A percentile compares a stretch with the other conserved stretches of the same genome.
These are phyloP conservation scores for Crypturellus undulatus DNA, from an alignment of 2,113 vertebrate species.

Conservation along the genomic window DNA sequence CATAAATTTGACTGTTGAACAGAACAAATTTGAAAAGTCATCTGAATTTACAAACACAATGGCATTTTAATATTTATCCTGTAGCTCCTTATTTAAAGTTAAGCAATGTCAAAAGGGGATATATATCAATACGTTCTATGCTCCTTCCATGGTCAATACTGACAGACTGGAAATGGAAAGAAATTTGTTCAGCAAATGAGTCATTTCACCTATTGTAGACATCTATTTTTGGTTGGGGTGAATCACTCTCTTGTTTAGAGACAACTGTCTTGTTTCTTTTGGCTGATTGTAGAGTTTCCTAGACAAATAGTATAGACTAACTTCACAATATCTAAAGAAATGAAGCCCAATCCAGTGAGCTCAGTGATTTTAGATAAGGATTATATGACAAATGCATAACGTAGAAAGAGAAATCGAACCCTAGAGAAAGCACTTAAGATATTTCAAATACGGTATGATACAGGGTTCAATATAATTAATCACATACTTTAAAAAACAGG, in stretches of 20 bases:
- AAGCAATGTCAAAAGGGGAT: not conserved
- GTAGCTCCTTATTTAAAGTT: not conserved
- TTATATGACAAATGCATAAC: not conserved
- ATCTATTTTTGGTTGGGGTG: slow-evolving; percentile 6
- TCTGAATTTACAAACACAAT: not conserved
- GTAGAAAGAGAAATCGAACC: not conserved
- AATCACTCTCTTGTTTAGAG: slow-evolving; percentile 27
- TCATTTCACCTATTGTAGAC: slow-evolving; percentile 27
- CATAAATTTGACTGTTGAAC: not conserved
- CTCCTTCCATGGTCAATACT: slow-evolving; percentile 36
- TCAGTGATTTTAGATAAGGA: not conserved
- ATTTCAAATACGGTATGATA: not conserved
- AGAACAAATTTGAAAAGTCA: not conserved
- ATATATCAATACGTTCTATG: not conserved
- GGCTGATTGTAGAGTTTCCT: not conserved
- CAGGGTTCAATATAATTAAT: not conserved
- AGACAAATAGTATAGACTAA: not conserved
- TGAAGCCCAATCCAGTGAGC: not conserved
- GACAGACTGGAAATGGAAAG: not conserved
- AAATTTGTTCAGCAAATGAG: slow-evolving; percentile 22
- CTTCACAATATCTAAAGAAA: not conserved
- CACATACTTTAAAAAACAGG: not conserved
- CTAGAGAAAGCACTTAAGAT: not conserved
- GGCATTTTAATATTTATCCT: not conserved
- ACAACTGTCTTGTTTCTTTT: not conserved